phyloP scores from a whole-genome alignment of 2,888 invertebrate species.

The Tortrix viridana region DNA sequence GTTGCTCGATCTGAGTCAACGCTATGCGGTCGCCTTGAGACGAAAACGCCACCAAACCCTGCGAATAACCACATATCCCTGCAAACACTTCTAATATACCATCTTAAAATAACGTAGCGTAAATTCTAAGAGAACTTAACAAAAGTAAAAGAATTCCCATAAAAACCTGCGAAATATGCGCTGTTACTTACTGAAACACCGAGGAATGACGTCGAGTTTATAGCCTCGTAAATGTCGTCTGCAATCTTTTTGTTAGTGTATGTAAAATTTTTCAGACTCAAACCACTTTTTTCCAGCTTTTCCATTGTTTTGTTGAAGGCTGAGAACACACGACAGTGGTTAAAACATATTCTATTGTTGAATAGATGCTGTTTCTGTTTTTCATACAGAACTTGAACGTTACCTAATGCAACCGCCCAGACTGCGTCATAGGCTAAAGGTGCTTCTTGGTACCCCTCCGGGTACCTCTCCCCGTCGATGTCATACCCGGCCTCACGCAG shows the following conservation, averaged over 20 bases:
- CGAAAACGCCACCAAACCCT: conserved; percentile 99
- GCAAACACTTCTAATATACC: conserved; percentile 15
- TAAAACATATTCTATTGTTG: background rate
- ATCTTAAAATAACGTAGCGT: background rate
- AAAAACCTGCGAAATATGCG: background rate
- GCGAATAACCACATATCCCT: conserved; percentile 42
- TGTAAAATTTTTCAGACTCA: conserved; percentile 96
- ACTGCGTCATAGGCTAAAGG: conserved; percentile 99
- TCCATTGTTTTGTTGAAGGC: conserved; percentile 99
- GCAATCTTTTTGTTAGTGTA: conserved; percentile 98
- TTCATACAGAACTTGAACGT: conserved; percentile 28
- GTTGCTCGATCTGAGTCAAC: conserved; percentile 98
- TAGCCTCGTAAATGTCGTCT: conserved; percentile 97
- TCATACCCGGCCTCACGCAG: conserved; percentile 92
- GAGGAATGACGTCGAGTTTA: conserved; percentile 98
- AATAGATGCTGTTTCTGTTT: background rate
- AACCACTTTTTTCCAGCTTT: conserved; percentile 90
- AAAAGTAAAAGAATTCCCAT: background rate
- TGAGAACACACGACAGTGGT: conserved; percentile 59
- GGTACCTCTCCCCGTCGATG: conserved; percentile 93
- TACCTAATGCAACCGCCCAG: conserved; percentile 98
- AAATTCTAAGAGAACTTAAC: background rate
- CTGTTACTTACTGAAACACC: conserved; percentile 95
- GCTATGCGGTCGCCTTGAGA: conserved; percentile 99
- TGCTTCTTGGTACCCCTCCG: conserved; percentile 98